Base-by-base conservation (phyloP, 2,888 invertebrate species). In the Caenorhabditis macrosperma region DNA sequence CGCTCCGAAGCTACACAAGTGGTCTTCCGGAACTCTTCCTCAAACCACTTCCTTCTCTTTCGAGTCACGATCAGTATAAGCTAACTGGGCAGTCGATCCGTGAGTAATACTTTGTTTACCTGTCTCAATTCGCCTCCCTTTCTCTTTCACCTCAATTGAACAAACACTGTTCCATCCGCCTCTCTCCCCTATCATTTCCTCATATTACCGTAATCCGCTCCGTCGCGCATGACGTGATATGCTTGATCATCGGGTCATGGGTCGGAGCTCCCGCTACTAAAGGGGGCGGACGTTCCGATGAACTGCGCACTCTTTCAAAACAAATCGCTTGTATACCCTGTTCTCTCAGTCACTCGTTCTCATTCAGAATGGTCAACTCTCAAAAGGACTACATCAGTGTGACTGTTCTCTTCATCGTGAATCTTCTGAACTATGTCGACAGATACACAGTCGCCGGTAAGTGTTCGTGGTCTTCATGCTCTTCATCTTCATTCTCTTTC, bases 401-500 rank as follows among this genome's bases (percentile, higher is more conserved):
- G 15, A 72, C 78, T 22, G 82, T 84, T 17, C 82, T 86, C 91
- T 96, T 96, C 64, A 95, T 94, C 91, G 95, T 98, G 83, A 99
- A 99, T 92, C 94, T 99, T 87, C 95, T 99, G 91, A 99, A 99
- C 92, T 99, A 98, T 91, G 97, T 98, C 96, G 98, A 99, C 92
- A 94, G 98, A 91, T 97, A 95, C 91, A 97, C 97, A 64, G 93
- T 98, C 85, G 97, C 97, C 89, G 97, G 97, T 96, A 30, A 44
- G 30, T n/a, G n/a, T n/a, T n/a, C n/a, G n/a, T n/a, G n/a, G n/a
- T n/a, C n/a, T n/a, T n/a, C n/a, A n/a, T n/a, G n/a, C n/a, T n/a
- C n/a, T n/a, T n/a, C 20, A 44, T 44, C n/a, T 68, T 22, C 28
- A 41, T 3, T 24, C 12, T 26, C n/a, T 46, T 20, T 48, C 33